phyloP scores from a whole-genome alignment of 2,113 vertebrate species.

The Mobula birostris region DNA sequence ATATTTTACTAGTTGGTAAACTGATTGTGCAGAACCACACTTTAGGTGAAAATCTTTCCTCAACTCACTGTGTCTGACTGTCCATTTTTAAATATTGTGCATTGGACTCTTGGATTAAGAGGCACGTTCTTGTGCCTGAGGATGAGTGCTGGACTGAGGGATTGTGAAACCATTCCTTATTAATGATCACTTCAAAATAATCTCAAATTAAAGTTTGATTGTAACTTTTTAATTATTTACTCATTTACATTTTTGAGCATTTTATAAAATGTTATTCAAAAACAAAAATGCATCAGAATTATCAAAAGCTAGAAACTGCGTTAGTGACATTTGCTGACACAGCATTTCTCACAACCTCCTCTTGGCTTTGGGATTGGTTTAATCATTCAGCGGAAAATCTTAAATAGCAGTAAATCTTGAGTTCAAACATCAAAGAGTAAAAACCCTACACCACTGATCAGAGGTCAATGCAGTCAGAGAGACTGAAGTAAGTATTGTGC shows the following conservation, averaged over 20 bases:
- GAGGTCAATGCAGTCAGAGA: background rate
- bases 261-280: background rate
- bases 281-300: background rate
- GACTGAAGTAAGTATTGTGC: background rate
- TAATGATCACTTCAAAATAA: background rate
- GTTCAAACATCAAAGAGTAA: background rate
- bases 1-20: background rate
- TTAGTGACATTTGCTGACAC: background rate
- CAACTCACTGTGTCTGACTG: background rate
- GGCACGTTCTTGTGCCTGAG: background rate
- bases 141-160: background rate
- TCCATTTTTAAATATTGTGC: background rate
- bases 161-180: background rate
- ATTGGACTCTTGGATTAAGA: background rate
- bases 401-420: background rate
- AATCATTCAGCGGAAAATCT: background rate
- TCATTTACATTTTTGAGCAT: background rate
- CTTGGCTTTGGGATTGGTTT: background rate
- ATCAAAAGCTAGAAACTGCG: background rate
- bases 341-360: too few species aligned
- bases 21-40: background rate
- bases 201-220: background rate
- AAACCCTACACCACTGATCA: background rate
- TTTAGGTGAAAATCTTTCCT: background rate
- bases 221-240: conserved; percentile 14